phyloP scores from a whole-genome alignment of 1,140 invertebrate genomes.

The Grapholita molesta region DNA sequence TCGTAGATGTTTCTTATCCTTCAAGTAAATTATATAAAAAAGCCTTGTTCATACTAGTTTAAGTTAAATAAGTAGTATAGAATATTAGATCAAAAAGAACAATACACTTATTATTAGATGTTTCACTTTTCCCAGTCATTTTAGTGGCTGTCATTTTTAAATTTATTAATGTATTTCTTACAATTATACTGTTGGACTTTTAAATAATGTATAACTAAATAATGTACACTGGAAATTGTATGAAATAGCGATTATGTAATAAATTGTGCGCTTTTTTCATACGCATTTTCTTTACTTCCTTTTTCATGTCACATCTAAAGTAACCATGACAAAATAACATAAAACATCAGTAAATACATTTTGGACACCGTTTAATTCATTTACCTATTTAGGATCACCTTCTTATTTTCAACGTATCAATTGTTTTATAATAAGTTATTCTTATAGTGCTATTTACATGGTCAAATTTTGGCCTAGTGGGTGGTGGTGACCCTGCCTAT shows the following conservation, averaged over 20 bases:
- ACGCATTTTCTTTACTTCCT: conserved; percentile 35
- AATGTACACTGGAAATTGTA: conserved; percentile 32
- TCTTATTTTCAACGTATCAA: no score
- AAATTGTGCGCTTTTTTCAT: conserved; percentile 59
- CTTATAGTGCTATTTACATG: no score
- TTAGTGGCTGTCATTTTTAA: conserved; percentile 16
- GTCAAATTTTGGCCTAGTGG: no score
- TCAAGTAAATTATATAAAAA: conserved; percentile 8
- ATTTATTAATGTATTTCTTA: conserved; percentile 11
- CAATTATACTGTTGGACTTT: conserved; percentile 11
- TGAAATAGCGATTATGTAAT: conserved; percentile 48
- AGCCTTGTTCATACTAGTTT: conserved; percentile 10
- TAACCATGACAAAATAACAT: no score
- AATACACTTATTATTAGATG: conserved; percentile 10
- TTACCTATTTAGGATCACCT: no score
- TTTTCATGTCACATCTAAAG: conserved; percentile 24
- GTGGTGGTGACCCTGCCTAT: no score
- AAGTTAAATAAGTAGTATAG: conserved; percentile 2
- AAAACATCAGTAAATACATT: no score
- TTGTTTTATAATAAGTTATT: no score
- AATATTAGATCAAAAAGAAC: conserved; percentile 10
- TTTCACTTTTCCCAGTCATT: conserved; percentile 8
- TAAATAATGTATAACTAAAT: conserved; percentile 22
- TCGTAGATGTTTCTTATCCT: conserved; percentile 13
- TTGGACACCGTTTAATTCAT: no score